Base-by-base conservation (phyloP, 1,140 invertebrate species). In the Caenorhabditis briggsae region DNA sequence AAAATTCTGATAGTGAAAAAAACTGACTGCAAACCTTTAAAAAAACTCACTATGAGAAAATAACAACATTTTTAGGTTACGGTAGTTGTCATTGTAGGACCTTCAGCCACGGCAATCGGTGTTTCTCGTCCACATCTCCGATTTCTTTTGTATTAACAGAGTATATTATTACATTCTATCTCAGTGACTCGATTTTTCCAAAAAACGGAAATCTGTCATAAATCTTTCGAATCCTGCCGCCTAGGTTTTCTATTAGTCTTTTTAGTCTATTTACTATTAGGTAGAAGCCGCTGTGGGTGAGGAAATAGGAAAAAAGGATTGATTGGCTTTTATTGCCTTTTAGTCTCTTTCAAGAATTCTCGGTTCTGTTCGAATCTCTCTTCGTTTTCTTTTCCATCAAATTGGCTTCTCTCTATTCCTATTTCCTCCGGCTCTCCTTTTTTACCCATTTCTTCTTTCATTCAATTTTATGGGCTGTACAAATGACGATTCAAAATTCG, bases 391-490 rank as follows among this genome's bases (percentile, higher is more conserved):
- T n/a, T 78, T 78, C n/a, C 70, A 78, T 50, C 50, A 48, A 78
- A 78, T 78, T 50, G 70, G 70, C 43, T 78, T 33, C 46, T 46
- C 41, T 50, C 18, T 20, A 50, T 78, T 78, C 14, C 41, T 41
- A 41, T 16, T 48, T 74, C 46, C 43, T 46, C 43, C 41, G 41
- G 46, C 33, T 33, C 33, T 33, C 33, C 33, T 33, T 33, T 33
- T 33, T 50, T 78, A 78, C 43, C 70, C 64, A 70, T 70, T 70
- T 33, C 33, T 70, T 70, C 64, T 70, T 70, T 70, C 16, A 70
- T 70, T 33, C 64, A n/a, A 70, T 70, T 70, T 70, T 70, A 70
- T 70, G 64, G 12, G 64, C 64, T 70, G 64, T 70, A 70, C 64
- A 23, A 59, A 23, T n/a, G 64, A 64, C 25, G 33, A 64, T 7